phyloP scores from a whole-genome alignment of 2,113 vertebrate genomes.

The Cariama cristata region DNA sequence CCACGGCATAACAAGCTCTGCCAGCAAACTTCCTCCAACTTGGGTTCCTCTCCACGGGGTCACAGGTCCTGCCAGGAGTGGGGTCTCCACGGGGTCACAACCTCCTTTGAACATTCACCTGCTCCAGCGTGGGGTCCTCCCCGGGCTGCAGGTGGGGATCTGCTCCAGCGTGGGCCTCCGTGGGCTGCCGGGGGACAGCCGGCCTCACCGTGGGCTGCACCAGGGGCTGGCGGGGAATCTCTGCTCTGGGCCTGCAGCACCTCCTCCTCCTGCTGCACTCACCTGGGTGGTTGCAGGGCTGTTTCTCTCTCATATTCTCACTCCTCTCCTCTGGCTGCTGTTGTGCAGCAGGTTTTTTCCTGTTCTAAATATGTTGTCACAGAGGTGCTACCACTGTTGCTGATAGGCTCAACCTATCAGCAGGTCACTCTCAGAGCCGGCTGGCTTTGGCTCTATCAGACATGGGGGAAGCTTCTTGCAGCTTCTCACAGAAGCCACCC shows the following conservation, averaged over 20 bases:
- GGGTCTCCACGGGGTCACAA: neutral
- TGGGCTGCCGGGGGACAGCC: neutral
- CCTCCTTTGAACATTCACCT: neutral
- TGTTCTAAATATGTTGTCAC: neutral
- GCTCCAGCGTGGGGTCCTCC: neutral
- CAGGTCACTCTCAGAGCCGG: fast-evolving
- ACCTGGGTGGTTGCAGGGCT: neutral
- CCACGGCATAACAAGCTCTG: no score
- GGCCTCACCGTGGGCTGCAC: neutral
- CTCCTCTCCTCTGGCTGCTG: neutral
- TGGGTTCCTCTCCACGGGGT: neutral
- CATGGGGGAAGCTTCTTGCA: neutral
- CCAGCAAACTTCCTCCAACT: fast-evolving
- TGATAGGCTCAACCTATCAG: fast-evolving
- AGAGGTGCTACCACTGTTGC: fast-evolving
- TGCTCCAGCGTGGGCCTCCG: neutral
- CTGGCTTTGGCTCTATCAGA: neutral
- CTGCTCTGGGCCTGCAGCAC: no score
- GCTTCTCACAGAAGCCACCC: no score
- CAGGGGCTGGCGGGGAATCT: neutral
- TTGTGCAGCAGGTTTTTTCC: no score
- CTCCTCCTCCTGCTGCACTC: neutral
- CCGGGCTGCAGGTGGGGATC: neutral
- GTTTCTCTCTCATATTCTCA: neutral
- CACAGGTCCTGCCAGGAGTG: neutral